These are phyloP conservation scores for Drosophila erecta DNA, from an alignment of 1,140 invertebrate species.

Conservation along the genomic window DNA sequence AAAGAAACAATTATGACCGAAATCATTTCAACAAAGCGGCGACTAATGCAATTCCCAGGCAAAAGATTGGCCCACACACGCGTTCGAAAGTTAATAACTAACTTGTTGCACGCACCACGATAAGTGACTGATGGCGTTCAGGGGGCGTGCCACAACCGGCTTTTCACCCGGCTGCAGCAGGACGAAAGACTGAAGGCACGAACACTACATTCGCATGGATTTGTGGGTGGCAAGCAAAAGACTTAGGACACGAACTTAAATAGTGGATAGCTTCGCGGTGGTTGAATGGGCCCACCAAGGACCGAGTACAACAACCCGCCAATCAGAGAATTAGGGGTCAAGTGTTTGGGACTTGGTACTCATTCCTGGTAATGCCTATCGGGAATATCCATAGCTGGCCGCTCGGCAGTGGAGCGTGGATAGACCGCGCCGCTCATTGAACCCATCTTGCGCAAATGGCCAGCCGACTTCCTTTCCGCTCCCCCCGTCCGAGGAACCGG, in stretches of 20 bases:
- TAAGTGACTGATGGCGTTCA: not conserved
- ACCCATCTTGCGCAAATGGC: slow-evolving; percentile 75
- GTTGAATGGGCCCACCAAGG: not conserved
- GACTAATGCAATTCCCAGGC: slow-evolving; percentile 42
- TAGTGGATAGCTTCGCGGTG: not conserved
- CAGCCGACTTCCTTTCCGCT: slow-evolving; percentile 3
- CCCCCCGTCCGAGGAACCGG: slow-evolving; percentile 33
- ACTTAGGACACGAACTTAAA: slow-evolving; percentile 2
- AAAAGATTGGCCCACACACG: slow-evolving; percentile 26
- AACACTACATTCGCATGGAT: not conserved
- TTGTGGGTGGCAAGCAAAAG: slow-evolving; percentile 1
- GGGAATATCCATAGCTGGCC: slow-evolving; percentile 12
- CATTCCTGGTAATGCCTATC: slow-evolving; percentile 6
- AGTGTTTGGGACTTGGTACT: not conserved
- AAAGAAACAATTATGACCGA: slow-evolving; percentile 70
- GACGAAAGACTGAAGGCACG: slow-evolving; percentile 45
- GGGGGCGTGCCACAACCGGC: slow-evolving; percentile 14
- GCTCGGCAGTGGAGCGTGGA: slow-evolving; percentile 59
- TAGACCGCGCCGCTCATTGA: slow-evolving; percentile 73
- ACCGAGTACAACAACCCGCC: not conserved
- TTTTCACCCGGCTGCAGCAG: not conserved
- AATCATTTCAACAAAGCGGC: slow-evolving; percentile 60
- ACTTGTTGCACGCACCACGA: slow-evolving; percentile 30
- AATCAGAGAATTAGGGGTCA: not conserved
- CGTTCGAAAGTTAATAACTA: slow-evolving; percentile 21